Evolutionary conservation across 2,113 vertebrate genomes (phyloP), one percentile per base, ranked within the genome.

Genomic region (Tenrec ecaudatus): DNA sequence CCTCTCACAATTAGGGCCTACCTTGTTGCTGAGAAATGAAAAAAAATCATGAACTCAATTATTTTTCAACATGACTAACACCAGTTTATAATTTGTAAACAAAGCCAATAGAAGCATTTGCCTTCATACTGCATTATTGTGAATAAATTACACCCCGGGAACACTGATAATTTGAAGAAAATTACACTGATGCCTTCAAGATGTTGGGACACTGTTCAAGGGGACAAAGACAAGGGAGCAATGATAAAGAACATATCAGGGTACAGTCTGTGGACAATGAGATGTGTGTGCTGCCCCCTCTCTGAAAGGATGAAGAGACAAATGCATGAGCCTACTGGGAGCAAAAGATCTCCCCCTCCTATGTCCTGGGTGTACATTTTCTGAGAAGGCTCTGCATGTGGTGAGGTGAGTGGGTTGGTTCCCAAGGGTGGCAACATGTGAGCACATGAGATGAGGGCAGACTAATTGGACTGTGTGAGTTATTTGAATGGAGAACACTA

Each of bases 321-420:
- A 47, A 36, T 53, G n/a, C 23, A 27, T 3, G 23, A 69, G 33
- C 5, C 2, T 1, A n/a, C 1, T 17, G 43, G 58, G 11, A 29
- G 43, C 31, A 12, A 53, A 2, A 53, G 3, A 29, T 78, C 29
- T 43, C 12, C 29, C 38, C 12, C 36, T 6, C 85, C 38, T 1
- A 3, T n/a, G 69, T 93, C 84, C 78, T 76, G 68, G 33, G 78
- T 82, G 38, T 78, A 33, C 47, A 78, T 27, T 20, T 31, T 80
- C 31, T 43, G 88, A 83, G 53, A 94, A 71, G 29, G 10, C 92
- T 89, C 15, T 90, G 90, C 94, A 94, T 96, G 94, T 86, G 96
- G 91, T 33, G 68, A 90, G 23, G 58, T 53, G 57, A 53, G 19
- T 36, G 47, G 75, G 82, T 92, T 23, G 29, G 33, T 3, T 96